Conservation (phyloP, 2,888 invertebrate species). For the Diplazon laetatorius region DNA sequence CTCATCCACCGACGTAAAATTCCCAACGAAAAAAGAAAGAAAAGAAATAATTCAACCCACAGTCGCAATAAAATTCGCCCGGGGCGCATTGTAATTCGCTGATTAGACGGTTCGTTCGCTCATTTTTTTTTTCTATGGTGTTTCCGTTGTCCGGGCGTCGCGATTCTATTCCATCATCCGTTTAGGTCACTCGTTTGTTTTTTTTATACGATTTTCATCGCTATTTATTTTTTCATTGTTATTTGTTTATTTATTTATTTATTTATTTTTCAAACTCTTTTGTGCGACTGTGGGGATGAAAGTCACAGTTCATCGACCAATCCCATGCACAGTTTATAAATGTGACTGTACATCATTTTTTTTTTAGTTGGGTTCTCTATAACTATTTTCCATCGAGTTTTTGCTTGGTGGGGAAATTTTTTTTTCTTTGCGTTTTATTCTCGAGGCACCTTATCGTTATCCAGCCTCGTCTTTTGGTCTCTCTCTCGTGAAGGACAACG, state of each 20-base stretch:
- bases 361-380: too few relatives aligned
- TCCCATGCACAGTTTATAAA: too few relatives aligned
- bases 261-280: too few relatives aligned
- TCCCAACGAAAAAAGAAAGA: slow-evolving; percentile 19
- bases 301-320: too few relatives aligned
- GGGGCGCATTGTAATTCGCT: slow-evolving; percentile 45
- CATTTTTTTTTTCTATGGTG: slow-evolving; percentile 56
- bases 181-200: slow-evolving; percentile 45
- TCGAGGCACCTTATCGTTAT: slow-evolving; percentile 36
- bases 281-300: too few relatives aligned
- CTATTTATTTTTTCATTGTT: slow-evolving; percentile 54
- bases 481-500: slow-evolving; percentile 52
- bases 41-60: too few relatives aligned
- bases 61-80: slow-evolving; percentile 40
- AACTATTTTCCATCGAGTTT: too few relatives aligned
- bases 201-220: slow-evolving; percentile 53
- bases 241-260: too few relatives aligned
- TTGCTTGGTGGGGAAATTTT: too few relatives aligned
- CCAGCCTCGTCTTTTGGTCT: too few relatives aligned
- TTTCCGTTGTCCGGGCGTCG: slow-evolving; percentile 58
- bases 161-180: slow-evolving; percentile 40
- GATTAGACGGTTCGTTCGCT: slow-evolving; percentile 42
- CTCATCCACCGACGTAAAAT: slow-evolving; percentile 45
- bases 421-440: slow-evolving; percentile 47
- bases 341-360: too few relatives aligned